A percentile compares a stretch with the other conserved stretches of the same genome.
phyloP scores from a whole-genome alignment of 2,888 invertebrate species.

The Azorinus chamasolen region DNA sequence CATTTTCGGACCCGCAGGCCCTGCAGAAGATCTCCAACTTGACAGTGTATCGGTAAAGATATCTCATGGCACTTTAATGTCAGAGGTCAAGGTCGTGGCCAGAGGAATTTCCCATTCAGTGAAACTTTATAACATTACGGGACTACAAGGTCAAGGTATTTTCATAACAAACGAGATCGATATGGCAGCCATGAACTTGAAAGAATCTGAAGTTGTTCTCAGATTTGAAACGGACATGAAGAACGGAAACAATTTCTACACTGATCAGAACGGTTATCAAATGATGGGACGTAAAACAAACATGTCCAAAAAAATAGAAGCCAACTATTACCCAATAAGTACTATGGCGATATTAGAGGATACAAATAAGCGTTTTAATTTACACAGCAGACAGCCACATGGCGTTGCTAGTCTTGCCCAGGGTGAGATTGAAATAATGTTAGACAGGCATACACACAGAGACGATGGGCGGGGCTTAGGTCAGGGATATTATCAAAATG shows the following conservation, averaged over 20 bases:
- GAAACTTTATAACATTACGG: constrained; percentile 71
- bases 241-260: constrained; percentile 76
- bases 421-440: constrained; percentile 84
- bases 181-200: constrained; percentile 65
- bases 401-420: constrained; percentile 79
- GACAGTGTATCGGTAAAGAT: constrained; percentile 90
- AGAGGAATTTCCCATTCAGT: constrained; percentile 55
- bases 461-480: constrained; percentile 84
- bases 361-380: constrained; percentile 70
- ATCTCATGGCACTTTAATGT: constrained; percentile 93
- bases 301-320: constrained; percentile 71
- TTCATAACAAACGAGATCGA: constrained; percentile 74
- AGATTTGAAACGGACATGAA: constrained; percentile 76
- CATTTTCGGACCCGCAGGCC: constrained; percentile 80
- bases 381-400: constrained; percentile 83
- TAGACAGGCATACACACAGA: constrained; percentile 80
- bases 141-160: constrained; percentile 70
- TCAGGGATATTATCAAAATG: constrained; percentile 82
- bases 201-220: constrained; percentile 83
- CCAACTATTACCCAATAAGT: constrained; percentile 85
- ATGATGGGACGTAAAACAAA: constrained; percentile 78
- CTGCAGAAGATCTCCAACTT: constrained; percentile 65
- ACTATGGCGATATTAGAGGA: constrained; percentile 82
- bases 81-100: constrained; percentile 92
- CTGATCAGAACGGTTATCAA: constrained; percentile 85